Evolutionary conservation across 2,888 invertebrate genomes (phyloP), one percentile per base, ranked within the genome.

Genomic region (Papilio gigon): DNA sequence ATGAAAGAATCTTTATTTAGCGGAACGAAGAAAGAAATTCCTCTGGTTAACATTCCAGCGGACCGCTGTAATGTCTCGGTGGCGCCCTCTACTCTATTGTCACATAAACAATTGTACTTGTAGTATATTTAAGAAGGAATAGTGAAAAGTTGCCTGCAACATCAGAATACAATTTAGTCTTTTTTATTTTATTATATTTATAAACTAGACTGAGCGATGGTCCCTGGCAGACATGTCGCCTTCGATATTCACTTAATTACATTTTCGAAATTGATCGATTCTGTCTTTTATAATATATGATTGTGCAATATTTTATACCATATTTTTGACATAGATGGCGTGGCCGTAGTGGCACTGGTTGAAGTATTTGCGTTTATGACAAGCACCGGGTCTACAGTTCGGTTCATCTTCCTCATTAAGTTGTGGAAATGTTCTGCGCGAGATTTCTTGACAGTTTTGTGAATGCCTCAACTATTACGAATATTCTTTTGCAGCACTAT

Each of bases 331-430:
- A n/a, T n/a, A n/a, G n/a, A n/a, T n/a, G n/a, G n/a, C n/a, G n/a
- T n/a, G n/a, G n/a, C n/a, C n/a, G n/a, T n/a, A n/a, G n/a, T n/a
- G n/a, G n/a, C n/a, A n/a, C n/a, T n/a, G n/a, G n/a, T n/a, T n/a
- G n/a, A n/a, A n/a, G n/a, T n/a, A 17, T 42, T 42, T 17, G 17
- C 17, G 25, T 50, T 12, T 22, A 11, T 22, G 22, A 12, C 11
- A 47, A 14, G 37, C 22, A 11, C 4, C 22, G 17, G 1, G 22
- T 25, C 22, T 47, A n/a, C n/a, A 47, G 22, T 47, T 47, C 47
- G 22, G 22, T 47, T 47, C 47, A 47, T 47, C 1, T 50, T 50
- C 14, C 47, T 50, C 47, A 50, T 50, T 50, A 50, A 25, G 4
- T 50, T 50, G 22, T 22, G 14, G 22, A 50, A 50, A 50, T 25